Evolutionary conservation across 2,113 vertebrate species (phyloP), one percentile per base, ranked within the genome.

Genomic region (Burhinus bistriatus): DNA sequence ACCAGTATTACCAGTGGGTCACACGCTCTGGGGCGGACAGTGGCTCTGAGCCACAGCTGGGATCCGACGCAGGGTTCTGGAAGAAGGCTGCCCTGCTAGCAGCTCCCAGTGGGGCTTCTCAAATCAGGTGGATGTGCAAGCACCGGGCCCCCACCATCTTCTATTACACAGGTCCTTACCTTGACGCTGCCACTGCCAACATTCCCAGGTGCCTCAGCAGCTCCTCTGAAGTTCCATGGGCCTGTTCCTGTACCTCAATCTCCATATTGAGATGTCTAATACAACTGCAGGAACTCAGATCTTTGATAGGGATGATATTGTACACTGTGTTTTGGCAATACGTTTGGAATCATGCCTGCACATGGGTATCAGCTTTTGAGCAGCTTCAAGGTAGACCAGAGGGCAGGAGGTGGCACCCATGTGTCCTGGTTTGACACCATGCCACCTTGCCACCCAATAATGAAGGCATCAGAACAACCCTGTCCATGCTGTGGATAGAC

Each of bases 11-110:
- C 61, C 68, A 77, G 30, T 1, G 4, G 30, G 6, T 84, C 26
- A 25, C 2, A 4, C 0, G 1, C 25, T 70, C 38, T 12, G 34
- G 30, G 25, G 21, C 34, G 21, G 14, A 45, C 34, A 36, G n/a
- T 13, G 29, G 36, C 44, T 76, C 42, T 2, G 1, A 51, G 40
- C 26, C 1, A 0, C 27, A 61, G 59, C 15, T 8, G 15, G 42
- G 44, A 77, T 64, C 6, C 0, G 0, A 51, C 0, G 0, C 15
- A 30, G 26, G 21, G n/a, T 5, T 90, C 38, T 80, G 71, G 71
- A 77, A 64, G n/a, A 8, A 87, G 34, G 14, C 6, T 82, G n/a
- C 4, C 44, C 36, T 9, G 1, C 11, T 40, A 65, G 55, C 61
- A 85, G 51, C 51, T 68, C 61, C 47, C 44, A 0, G 0, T 7